Evolutionary conservation across 2,113 vertebrate species (phyloP).

Genomic region (Gulo gulo): DNA sequence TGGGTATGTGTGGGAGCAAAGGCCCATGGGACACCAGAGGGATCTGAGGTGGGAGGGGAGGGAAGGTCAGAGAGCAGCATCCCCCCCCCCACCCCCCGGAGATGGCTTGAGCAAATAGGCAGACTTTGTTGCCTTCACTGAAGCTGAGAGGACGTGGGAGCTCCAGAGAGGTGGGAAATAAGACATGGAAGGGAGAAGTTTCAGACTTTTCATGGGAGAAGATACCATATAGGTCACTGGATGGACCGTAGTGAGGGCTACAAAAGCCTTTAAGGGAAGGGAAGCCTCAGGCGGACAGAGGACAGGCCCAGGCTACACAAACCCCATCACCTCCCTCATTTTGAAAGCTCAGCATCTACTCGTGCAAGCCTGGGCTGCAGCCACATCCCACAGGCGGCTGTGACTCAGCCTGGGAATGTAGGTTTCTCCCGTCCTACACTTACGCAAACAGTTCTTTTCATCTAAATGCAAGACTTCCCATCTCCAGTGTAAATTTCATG

Average conservation of each 20-base stretch:
- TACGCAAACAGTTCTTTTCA: not conserved
- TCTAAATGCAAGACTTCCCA: not conserved
- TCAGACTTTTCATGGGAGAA: not conserved
- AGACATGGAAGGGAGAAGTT: not conserved
- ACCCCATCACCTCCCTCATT: not conserved
- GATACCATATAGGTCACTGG: not conserved
- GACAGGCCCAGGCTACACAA: not conserved
- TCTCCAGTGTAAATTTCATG: not conserved
- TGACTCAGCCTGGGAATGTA: constrained; percentile 11
- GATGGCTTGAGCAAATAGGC: not conserved
- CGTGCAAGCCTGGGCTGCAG: not conserved
- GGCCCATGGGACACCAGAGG: not conserved
- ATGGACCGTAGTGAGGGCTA: rapidly evolving
- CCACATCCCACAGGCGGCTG: not conserved
- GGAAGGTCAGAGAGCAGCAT: not conserved
- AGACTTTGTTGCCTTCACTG: not conserved
- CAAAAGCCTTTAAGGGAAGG: not conserved
- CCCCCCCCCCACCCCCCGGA: not conserved
- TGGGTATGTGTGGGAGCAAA: not conserved
- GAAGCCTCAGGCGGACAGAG: not conserved
- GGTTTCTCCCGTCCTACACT: not conserved
- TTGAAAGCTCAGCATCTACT: not conserved
- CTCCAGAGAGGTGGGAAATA: not conserved
- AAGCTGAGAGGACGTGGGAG: not conserved
- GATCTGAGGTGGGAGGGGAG: not conserved